Base-by-base conservation (phyloP, 2,797 vertebrate species). In the Ctenosaura bakeri region DNA sequence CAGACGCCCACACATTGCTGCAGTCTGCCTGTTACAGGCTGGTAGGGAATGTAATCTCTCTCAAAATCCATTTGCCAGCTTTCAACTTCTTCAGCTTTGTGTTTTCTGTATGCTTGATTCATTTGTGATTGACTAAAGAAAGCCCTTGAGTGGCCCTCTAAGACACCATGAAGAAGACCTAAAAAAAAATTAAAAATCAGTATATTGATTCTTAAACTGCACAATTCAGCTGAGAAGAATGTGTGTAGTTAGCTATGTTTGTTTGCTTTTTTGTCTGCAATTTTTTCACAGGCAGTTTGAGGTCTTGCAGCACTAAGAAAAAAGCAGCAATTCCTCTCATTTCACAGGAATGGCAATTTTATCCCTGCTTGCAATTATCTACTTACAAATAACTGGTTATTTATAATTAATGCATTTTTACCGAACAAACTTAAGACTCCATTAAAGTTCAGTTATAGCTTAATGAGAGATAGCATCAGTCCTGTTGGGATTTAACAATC, bases 1-100 rank as follows among this genome's bases (percentile, higher is more conserved):
- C 91, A 9, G 89, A 92, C 93, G 54, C 95, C 95, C 95, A 95
- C 95, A 90, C 94, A 50, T 22, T 16, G 24, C 92, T 91, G 94
- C 94, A 94, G 91, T 81, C 3, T 4, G 93, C 66, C 92, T 95
- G 94, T 89, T 24, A 4, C 89, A 86, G 91, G 74, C 80, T 89
- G 88, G 80, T 87, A 80, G 62, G 13, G 64, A 6, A 85, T 22
- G 77, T 38, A 90, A 88, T 92, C 74, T 83, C 85, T 90, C 73
- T 89, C 83, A 79, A 92, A 91, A 78, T 29, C 91, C 9, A 8
- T 90, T 85, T 14, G 46, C 42, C 74, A 62, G 59, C 89, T 91
- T 91, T 91, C 86, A 89, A 89, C 86, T 95, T 94, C 73, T 83
- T 13, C 1, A 83, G 83, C 73, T 92, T 88, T 80, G 89, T 90